phyloP scores from a whole-genome alignment of 2,797 vertebrate species.

The Leuciscus waleckii region DNA sequence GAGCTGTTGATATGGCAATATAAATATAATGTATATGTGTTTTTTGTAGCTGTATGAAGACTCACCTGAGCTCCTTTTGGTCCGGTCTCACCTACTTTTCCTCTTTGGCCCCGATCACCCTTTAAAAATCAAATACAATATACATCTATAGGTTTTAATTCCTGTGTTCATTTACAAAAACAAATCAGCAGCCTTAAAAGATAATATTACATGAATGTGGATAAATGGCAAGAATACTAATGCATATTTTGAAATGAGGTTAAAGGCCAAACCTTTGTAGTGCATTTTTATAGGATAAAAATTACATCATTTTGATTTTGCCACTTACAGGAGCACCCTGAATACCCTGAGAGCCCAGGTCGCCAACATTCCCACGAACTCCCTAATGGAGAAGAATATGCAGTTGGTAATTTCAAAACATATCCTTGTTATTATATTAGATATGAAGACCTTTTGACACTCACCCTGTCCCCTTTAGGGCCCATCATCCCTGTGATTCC shows the following conservation, averaged over 20 bases:
- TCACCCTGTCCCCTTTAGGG: slow-evolving; percentile 90
- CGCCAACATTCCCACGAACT: slow-evolving; percentile 83
- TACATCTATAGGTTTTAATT: neutral
- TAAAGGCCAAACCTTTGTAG: neutral
- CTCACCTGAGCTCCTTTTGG: slow-evolving; percentile 85
- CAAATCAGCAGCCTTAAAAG: neutral
- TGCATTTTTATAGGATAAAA: neutral
- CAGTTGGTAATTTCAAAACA: neutral
- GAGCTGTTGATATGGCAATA: neutral
- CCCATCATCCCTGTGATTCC: slow-evolving; percentile 88
- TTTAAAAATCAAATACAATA: slow-evolving; percentile 61
- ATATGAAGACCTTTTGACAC: slow-evolving; percentile 52
- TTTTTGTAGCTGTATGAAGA: slow-evolving; percentile 21
- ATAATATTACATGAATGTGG: neutral
- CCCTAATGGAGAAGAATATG: slow-evolving; percentile 76
- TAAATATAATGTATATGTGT: slow-evolving; percentile 4
- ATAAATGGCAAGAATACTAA: neutral
- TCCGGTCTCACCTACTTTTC: slow-evolving; percentile 86
- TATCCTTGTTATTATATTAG: neutral
- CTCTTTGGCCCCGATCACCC: slow-evolving; percentile 91
- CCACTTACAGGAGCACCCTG: slow-evolving; percentile 87
- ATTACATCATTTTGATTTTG: neutral
- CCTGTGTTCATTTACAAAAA: neutral
- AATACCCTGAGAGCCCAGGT: slow-evolving; percentile 83
- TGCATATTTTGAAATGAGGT: slow-evolving; percentile 1